Evolutionary conservation across 1,140 invertebrate species (phyloP).

Genomic region (Ladona fulva): DNA sequence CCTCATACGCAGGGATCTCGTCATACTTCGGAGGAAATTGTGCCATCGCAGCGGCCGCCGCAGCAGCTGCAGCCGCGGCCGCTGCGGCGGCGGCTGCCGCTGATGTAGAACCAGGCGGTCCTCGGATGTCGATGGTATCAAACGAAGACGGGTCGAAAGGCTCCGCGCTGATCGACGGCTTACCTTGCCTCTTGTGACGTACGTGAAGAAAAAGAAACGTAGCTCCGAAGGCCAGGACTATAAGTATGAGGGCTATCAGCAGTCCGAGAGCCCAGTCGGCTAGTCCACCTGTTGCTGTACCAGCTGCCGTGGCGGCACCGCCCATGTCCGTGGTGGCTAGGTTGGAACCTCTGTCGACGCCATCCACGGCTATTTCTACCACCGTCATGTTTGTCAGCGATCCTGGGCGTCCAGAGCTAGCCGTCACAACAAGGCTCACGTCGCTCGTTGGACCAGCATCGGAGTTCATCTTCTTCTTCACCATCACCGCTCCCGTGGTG

Average conservation of each 20-base stretch:
- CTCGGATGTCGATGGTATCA: constrained; percentile 71
- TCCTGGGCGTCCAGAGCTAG: constrained; percentile 76
- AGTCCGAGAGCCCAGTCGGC: constrained; percentile 82
- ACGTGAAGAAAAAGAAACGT: constrained; percentile 76
- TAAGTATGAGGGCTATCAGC: constrained; percentile 66
- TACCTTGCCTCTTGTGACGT: constrained; percentile 69
- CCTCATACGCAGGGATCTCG: constrained; percentile 73
- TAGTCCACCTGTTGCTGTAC: constrained; percentile 48
- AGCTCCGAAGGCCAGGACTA: constrained; percentile 70
- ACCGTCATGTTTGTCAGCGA: constrained; percentile 77
- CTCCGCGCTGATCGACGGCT: constrained; percentile 36
- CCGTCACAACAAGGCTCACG: constrained; percentile 69
- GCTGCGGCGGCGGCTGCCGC: constrained; percentile 40
- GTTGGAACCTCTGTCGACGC: constrained; percentile 48
- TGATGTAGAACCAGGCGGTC: constrained; percentile 33
- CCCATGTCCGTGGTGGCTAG: constrained; percentile 40
- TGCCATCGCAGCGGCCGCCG: constrained; percentile 31
- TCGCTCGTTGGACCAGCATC: constrained; percentile 49
- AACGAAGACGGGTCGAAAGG: constrained; percentile 65
- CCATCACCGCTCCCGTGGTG: constrained; percentile 75
- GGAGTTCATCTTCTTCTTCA: constrained; percentile 65
- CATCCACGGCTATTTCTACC: constrained; percentile 74
- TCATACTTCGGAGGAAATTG: constrained; percentile 85
- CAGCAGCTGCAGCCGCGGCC: constrained; percentile 20
- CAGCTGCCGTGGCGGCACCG: constrained; percentile 39